Evolutionary conservation across 2,113 vertebrate genomes (phyloP).

Genomic region (Gymnocephalus cernua): DNA sequence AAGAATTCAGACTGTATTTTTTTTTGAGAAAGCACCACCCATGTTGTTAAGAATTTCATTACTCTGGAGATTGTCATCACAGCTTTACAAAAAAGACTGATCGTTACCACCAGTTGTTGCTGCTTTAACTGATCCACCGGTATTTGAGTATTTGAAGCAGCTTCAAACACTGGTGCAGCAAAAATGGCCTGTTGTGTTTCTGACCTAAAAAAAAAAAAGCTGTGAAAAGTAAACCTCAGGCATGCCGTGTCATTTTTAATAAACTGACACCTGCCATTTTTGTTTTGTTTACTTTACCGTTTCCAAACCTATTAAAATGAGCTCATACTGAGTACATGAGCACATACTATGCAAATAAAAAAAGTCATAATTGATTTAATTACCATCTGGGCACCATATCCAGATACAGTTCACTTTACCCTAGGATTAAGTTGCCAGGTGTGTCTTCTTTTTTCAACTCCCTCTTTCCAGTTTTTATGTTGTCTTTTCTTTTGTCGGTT

Average conservation of each 20-base stretch:
- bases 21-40: conserved; percentile 3
- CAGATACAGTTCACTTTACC: conserved; percentile 14
- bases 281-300: neutral
- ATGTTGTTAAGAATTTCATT: conserved; percentile 6
- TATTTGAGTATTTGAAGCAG: neutral
- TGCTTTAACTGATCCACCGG: neutral
- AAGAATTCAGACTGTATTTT: neutral
- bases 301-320: conserved; percentile 15
- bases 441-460: conserved; percentile 3
- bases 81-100: conserved; percentile 13
- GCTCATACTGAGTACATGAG: too few species aligned
- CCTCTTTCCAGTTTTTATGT: neutral
- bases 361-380: conserved; percentile 42
- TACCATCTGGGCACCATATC: conserved; percentile 58
- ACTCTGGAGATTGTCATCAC: conserved; percentile 11
- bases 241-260: neutral
- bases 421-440: conserved; percentile 51
- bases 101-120: neutral
- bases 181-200: neutral
- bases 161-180: neutral
- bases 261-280: neutral
- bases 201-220: neutral
- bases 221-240: neutral
- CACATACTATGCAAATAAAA: conserved; percentile 9
- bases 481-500: neutral